phyloP scores from a whole-genome alignment of 1,140 invertebrate genomes.

The Eciton burchellii region DNA sequence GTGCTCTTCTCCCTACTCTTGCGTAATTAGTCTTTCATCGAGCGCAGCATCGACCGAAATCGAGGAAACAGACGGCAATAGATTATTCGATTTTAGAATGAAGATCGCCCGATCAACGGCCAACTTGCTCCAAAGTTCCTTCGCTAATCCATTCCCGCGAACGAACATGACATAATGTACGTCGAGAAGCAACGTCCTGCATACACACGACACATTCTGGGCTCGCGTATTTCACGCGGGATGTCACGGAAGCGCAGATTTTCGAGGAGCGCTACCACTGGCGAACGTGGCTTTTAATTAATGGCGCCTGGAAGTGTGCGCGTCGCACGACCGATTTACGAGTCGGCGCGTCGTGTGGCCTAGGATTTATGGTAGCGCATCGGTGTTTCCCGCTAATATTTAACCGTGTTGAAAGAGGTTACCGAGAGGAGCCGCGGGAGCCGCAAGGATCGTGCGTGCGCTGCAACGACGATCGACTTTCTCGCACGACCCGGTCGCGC shows the following conservation, averaged over 20 bases:
- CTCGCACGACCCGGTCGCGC: conserved; percentile 13
- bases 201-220: neutral
- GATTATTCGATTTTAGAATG: neutral
- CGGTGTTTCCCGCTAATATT: conserved; percentile 69
- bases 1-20: conserved; percentile 43
- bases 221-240: conserved; percentile 3
- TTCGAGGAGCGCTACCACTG: conserved; percentile 14
- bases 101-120: neutral
- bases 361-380: conserved; percentile 66
- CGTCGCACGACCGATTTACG: conserved; percentile 75
- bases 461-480: conserved; percentile 52
- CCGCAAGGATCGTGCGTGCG: conserved; percentile 39
- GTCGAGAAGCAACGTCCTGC: neutral
- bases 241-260: conserved; percentile 24
- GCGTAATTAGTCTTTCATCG: conserved; percentile 55
- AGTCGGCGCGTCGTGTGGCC: conserved; percentile 63
- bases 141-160: neutral
- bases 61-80: neutral
- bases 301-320: conserved; percentile 69
- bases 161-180: neutral
- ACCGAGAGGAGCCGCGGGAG: conserved; percentile 51
- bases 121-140: neutral
- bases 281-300: conserved; percentile 72
- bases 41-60: neutral
- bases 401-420: conserved; percentile 66